phyloP scores from a whole-genome alignment of 2,797 vertebrate genomes.

The Anguilla marmorata region DNA sequence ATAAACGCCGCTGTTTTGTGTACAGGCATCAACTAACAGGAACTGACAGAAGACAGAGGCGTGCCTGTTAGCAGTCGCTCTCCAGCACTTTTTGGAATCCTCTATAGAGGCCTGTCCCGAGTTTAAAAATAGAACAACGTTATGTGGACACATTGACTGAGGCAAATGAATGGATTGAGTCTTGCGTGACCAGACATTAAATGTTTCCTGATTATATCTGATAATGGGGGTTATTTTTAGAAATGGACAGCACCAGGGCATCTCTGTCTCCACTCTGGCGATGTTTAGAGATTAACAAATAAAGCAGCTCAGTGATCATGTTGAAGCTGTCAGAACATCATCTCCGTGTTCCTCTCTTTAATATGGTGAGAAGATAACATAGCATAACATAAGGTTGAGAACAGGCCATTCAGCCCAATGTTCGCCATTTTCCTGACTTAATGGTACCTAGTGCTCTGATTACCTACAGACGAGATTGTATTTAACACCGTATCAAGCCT shows the following conservation, averaged over 20 bases:
- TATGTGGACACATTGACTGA: neutral
- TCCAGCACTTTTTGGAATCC: too few species aligned
- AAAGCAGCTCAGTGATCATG: neutral
- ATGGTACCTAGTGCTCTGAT: too few species aligned
- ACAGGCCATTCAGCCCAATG: too few species aligned
- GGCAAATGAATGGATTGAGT: constrained; percentile 1
- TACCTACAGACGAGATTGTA: too few species aligned
- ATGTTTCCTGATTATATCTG: neutral
- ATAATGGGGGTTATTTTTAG: neutral
- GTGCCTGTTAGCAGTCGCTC: neutral
- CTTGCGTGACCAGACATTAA: neutral
- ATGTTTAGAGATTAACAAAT: too few species aligned
- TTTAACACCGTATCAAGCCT: too few species aligned
- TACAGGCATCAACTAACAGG: neutral
- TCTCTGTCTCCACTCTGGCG: neutral
- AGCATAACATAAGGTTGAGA: too few species aligned
- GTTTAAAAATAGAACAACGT: neutral
- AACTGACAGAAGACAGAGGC: neutral
- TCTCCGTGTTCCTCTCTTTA: too few species aligned
- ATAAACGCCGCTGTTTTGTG: neutral
- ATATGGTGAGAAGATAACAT: too few species aligned
- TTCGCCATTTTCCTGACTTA: too few species aligned
- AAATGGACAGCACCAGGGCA: neutral
- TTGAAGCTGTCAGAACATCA: neutral
- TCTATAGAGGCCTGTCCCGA: neutral